A percentile compares a stretch with the other conserved stretches of the same genome.
phyloP scores from a whole-genome alignment of 1,140 invertebrate genomes.

The Atta cephalotes region DNA sequence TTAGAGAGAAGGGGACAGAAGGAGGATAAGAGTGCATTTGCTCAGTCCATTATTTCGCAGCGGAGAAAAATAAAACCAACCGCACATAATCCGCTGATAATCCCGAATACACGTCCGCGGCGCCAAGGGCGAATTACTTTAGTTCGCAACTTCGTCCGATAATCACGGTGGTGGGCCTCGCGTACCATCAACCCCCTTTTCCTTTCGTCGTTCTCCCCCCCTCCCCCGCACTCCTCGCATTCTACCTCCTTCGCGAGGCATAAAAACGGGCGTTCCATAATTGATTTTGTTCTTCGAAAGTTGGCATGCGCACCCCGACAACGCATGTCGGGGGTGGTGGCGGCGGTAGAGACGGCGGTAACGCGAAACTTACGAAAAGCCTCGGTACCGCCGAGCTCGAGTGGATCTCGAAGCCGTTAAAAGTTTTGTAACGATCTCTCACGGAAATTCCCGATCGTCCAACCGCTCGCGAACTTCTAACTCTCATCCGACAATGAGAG shows the following conservation, averaged over 20 bases:
- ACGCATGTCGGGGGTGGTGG: conserved; percentile 59
- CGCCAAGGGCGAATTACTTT: conserved; percentile 74
- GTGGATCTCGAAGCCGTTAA: conserved; percentile 79
- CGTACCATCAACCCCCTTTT: conserved; percentile 38
- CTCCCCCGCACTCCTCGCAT: conserved; percentile 18
- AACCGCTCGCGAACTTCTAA: conserved; percentile 56
- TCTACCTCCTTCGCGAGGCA: conserved; percentile 65
- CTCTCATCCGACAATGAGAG: conserved; percentile 37
- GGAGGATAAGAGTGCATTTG: conserved; percentile 35
- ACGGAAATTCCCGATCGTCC: conserved; percentile 78
- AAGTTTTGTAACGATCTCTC: conserved; percentile 81
- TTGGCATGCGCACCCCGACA: conserved; percentile 78
- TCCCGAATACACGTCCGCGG: conserved; percentile 67
- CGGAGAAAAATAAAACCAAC: conserved; percentile 64
- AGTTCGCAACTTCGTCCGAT: conserved; percentile 74
- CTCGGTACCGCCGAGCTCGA: conserved; percentile 65
- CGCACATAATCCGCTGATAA: conserved; percentile 70
- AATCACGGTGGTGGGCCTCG: conserved; percentile 68
- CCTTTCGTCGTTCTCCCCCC: conserved; percentile 55
- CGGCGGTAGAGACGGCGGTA: conserved; percentile 66
- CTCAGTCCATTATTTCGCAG: conserved; percentile 63
- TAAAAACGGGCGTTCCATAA: conserved; percentile 81
- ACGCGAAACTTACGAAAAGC: conserved; percentile 77
- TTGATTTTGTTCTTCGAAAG: conserved; percentile 82
- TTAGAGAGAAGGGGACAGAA: neutral